These are phyloP conservation scores for Oceanodroma tethys DNA, from an alignment of 2,113 vertebrate species.

Conservation along the genomic window DNA sequence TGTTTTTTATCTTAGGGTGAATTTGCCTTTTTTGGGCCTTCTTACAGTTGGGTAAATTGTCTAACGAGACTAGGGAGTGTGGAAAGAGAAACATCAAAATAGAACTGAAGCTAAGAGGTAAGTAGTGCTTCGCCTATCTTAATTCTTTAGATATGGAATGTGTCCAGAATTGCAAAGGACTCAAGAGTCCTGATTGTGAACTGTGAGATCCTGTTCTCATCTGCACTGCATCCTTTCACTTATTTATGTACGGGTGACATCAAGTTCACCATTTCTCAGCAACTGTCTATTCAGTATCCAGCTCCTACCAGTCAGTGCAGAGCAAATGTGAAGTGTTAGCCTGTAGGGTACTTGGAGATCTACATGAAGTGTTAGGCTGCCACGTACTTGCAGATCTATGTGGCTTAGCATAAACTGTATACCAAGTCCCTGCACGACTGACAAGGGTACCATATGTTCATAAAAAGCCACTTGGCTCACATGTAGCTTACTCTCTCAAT, in stretches of 20 bases:
- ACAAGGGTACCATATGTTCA: background rate
- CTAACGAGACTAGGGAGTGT: background rate
- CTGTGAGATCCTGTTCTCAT: background rate
- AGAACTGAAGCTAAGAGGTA: background rate
- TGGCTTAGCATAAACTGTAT: background rate
- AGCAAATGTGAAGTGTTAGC: background rate
- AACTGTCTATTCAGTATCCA: background rate
- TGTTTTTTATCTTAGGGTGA: background rate
- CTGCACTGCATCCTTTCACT: background rate
- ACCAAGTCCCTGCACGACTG: background rate
- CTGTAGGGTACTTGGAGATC: background rate
- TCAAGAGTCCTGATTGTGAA: background rate
- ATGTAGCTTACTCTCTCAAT: background rate
- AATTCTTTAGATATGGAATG: fast-evolving
- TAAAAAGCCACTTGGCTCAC: background rate
- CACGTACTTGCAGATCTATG: background rate
- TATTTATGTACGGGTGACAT: background rate
- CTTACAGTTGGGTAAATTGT: background rate
- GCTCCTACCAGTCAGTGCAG: background rate
- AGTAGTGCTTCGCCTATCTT: background rate
- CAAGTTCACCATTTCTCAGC: background rate
- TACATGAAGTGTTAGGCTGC: background rate
- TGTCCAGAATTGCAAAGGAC: background rate
- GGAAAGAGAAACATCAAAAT: background rate
- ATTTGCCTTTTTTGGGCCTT: background rate